Base-by-base conservation (phyloP, 1,140 invertebrate genomes). In the Monochamus saltuarius region DNA sequence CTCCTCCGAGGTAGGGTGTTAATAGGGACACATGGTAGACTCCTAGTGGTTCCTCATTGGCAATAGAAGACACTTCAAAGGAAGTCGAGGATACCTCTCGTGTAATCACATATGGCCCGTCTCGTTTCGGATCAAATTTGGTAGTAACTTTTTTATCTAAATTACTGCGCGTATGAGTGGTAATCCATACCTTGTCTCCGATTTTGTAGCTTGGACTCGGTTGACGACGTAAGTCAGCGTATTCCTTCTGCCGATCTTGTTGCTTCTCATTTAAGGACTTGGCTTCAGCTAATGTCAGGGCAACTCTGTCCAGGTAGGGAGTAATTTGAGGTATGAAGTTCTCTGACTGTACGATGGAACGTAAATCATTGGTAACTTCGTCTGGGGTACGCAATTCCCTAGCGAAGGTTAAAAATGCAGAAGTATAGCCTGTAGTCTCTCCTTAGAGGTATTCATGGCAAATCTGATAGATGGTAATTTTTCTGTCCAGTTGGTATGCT, bases 391-490 rank as follows among this genome's bases (percentile, higher is more conserved):
- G 37, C 13, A 78, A 46, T 47, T 78, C 73, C 43, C 75, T 49
- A 69, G 61, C 73, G 52, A 75, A 74, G 11, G 72, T 78, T 1
- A 78, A 45, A 13, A 73, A 72, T 4, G 75, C 75, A 10, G 77
- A 74, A 7, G 74, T 71, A 13, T 62, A 51, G 53, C 67, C 53
- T 3, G 76, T 8, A 75, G 59, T 52, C 72, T 59, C 8, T 62
- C 46, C 35, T 62, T 75, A 80, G 2, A 52, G 22, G 22, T 29
- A 67, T 59, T 74, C 39, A 72, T 65, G 0, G 73, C 72, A 50
- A 76, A 75, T 3, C 67, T 52, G 17, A 75, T 68, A 1, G 65
- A 54, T 7, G 50, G 38, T 0, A 77, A 58, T 55, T 71, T 52
- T 11, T 65, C 37, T 37, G 72, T 61, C 77, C 77, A 82, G 2